Conservation (phyloP, 2,888 invertebrate genomes). For the Heterodera filipjevi region DNA sequence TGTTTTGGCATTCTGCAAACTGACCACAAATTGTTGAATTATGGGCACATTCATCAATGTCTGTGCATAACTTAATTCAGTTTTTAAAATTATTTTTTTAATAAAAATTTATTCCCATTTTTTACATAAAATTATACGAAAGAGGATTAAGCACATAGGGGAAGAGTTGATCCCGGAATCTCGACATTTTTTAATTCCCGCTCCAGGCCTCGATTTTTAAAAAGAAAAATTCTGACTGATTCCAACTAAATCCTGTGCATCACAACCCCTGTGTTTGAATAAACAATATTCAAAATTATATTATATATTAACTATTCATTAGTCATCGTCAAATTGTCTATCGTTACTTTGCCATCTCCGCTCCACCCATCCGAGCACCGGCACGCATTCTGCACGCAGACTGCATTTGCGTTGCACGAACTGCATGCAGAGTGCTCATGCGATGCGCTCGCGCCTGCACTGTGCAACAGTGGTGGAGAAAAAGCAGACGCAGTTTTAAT, state of each 20-base stretch:
- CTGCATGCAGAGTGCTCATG: slow-evolving; percentile 24
- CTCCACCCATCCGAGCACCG: slow-evolving; percentile 45
- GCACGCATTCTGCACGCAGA: slow-evolving; percentile 36
- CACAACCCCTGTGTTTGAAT: too few relatives aligned
- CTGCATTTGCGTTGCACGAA: slow-evolving; percentile 35
- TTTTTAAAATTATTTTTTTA: background rate
- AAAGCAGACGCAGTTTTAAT: slow-evolving; percentile 4
- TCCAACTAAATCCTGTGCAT: too few relatives aligned
- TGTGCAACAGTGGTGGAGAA: background rate
- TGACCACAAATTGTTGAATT: slow-evolving; percentile 72
- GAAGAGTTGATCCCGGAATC: too few relatives aligned
- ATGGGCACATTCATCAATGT: slow-evolving; percentile 63
- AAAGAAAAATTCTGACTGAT: background rate
- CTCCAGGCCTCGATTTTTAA: too few relatives aligned
- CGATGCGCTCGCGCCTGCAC: background rate
- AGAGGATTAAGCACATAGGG: too few relatives aligned
- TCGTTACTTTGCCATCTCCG: slow-evolving; percentile 46
- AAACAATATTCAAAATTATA: too few relatives aligned
- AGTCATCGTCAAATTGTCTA: too few relatives aligned
- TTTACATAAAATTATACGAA: too few relatives aligned
- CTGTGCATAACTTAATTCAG: slow-evolving; percentile 44
- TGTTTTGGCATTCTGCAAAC: slow-evolving; percentile 74
- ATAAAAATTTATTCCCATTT: too few relatives aligned
- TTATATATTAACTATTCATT: too few relatives aligned
- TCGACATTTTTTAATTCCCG: background rate